phyloP scores from a whole-genome alignment of 1,140 invertebrate species.

The Zaprionus capensis region DNA sequence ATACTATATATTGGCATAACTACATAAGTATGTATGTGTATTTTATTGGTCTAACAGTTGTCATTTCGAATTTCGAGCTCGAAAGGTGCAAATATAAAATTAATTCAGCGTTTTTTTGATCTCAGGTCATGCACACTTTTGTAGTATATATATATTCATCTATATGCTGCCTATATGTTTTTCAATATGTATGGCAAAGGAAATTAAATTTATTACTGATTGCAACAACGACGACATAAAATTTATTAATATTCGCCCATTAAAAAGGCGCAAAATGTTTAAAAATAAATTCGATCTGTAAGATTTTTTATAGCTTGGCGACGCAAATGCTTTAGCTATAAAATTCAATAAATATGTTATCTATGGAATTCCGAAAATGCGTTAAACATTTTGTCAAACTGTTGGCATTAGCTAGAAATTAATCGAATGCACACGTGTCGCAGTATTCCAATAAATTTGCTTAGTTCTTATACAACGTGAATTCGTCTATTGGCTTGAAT shows the following conservation, averaged over 20 bases:
- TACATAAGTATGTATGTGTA: slow-evolving; percentile 21
- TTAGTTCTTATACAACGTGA: slow-evolving; percentile 57
- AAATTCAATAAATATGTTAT: slow-evolving; percentile 38
- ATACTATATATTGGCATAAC: slow-evolving; percentile 30
- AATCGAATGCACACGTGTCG: neutral
- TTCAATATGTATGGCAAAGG: slow-evolving; percentile 18
- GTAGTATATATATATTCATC: slow-evolving; percentile 4
- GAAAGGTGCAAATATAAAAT: slow-evolving; percentile 71
- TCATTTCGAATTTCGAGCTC: slow-evolving; percentile 76
- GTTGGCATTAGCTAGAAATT: slow-evolving; percentile 2
- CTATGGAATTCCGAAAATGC: slow-evolving; percentile 68
- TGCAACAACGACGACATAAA: slow-evolving; percentile 68
- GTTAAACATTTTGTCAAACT: slow-evolving; percentile 63
- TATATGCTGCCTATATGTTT: slow-evolving; percentile 21
- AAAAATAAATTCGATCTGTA: slow-evolving; percentile 67
- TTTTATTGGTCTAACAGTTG: slow-evolving; percentile 65
- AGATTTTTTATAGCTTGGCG: slow-evolving; percentile 60
- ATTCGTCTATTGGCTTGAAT: neutral
- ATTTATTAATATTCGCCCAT: slow-evolving; percentile 78
- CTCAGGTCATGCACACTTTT: slow-evolving; percentile 49
- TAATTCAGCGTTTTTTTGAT: slow-evolving; percentile 41
- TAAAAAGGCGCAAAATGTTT: slow-evolving; percentile 66
- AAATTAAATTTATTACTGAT: slow-evolving; percentile 79
- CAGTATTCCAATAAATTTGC: neutral
- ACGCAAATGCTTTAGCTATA: slow-evolving; percentile 52